These are phyloP conservation scores for Mesoclemmys tuberculata DNA, from an alignment of 2,113 vertebrate species.

Conservation along the genomic window DNA sequence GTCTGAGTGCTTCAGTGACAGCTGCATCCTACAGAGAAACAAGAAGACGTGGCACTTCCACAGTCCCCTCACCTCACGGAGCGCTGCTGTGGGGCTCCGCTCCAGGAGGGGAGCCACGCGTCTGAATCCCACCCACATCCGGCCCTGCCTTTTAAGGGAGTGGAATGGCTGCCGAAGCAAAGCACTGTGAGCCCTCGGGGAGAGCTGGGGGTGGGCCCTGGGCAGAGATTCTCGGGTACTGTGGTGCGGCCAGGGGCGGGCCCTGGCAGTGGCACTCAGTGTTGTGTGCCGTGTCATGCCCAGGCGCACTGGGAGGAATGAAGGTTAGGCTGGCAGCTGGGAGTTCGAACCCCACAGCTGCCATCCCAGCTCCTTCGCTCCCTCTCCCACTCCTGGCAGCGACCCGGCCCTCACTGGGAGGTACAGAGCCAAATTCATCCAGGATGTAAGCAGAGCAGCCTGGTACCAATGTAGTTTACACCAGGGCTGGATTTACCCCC, in stretches of 20 bases:
- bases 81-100: neutral
- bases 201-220: too few relatives aligned
- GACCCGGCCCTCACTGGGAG: neutral
- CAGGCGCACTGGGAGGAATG: too few relatives aligned
- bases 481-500: neutral
- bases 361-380: neutral
- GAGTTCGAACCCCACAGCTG: neutral
- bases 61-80: neutral
- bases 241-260: too few relatives aligned
- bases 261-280: neutral
- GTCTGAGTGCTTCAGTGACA: constrained; percentile 73
- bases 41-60: neutral
- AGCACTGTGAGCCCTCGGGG: neutral
- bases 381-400: too few relatives aligned
- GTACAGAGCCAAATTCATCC: neutral
- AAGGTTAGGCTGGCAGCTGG: neutral
- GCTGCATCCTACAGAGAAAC: constrained; percentile 47
- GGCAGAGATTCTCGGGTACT: too few relatives aligned
- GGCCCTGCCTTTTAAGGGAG: fast-evolving
- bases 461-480: neutral
- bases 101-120: fast-evolving
- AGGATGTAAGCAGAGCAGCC: neutral
- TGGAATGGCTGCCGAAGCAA: neutral
- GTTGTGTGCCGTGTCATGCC: neutral
- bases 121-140: fast-evolving